Percentiles rank a stretch among this genome's conserved stretches.
phyloP scores from a whole-genome alignment of 2,113 vertebrate species.

The Sus scrofa region T2T-Sscrofa CM000812.6:173011001-173011500 shows the following conservation, averaged over 20 bases:
- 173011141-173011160: not conserved
- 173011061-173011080: not conserved
- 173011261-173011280: not conserved
- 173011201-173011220: not conserved
- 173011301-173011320: not conserved
- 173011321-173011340: not conserved
- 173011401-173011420: not conserved
- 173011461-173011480: not conserved
- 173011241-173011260: not conserved
- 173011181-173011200: not conserved
- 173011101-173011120: not conserved
- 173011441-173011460: not conserved
- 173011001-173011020: not conserved
- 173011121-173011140: not conserved
- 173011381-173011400: not conserved
- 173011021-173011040: too few species aligned
- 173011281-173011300: not conserved
- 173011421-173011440: slow-evolving; percentile 23
- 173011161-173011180: not conserved
- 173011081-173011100: not conserved
- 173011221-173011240: not conserved
- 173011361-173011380: slow-evolving; percentile 3
- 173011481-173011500: not conserved
- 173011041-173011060: fast-evolving
- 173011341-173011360: not conserved